Evolutionary conservation across 2,888 invertebrate genomes (phyloP).

Genomic region (Piscicola geometra): DNA sequence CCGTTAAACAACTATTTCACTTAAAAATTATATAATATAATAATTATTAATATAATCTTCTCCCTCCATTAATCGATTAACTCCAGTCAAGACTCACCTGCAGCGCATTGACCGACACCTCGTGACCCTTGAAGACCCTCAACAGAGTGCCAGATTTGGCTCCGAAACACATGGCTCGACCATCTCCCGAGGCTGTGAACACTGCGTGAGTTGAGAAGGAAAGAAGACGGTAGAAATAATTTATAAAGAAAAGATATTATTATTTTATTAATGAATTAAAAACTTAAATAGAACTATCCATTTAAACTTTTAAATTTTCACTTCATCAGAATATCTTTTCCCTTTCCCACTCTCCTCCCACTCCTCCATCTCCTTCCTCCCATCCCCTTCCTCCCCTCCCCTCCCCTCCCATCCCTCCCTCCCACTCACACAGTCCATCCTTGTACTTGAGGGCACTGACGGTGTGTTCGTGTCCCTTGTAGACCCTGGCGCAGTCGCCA

Average conservation of each 20-base stretch:
- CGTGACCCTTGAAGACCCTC: conserved; percentile 55
- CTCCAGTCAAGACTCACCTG: conserved; percentile 48
- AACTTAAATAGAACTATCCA: no score
- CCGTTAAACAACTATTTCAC: background rate
- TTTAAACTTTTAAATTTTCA: background rate
- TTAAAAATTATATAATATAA: background rate
- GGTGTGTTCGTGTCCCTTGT: conserved; percentile 58
- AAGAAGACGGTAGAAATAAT: background rate
- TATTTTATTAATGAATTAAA: no score
- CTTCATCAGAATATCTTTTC: background rate
- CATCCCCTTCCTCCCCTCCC: no score
- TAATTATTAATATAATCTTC: background rate
- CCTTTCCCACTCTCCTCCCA: background rate
- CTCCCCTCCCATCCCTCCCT: no score
- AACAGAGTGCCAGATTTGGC: conserved; percentile 56
- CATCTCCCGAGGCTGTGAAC: conserved; percentile 57
- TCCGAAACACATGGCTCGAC: conserved; percentile 54
- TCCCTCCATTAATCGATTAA: background rate
- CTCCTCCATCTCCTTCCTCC: no score
- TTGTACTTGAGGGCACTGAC: conserved; percentile 57
- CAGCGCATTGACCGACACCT: conserved; percentile 54
- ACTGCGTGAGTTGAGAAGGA: conserved; percentile 1
- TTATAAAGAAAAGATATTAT: no score
- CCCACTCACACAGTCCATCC: conserved; percentile 56
- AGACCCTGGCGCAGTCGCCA: conserved; percentile 58